phyloP scores from a whole-genome alignment of 2,888 invertebrate species.

The Acleris literana region DNA sequence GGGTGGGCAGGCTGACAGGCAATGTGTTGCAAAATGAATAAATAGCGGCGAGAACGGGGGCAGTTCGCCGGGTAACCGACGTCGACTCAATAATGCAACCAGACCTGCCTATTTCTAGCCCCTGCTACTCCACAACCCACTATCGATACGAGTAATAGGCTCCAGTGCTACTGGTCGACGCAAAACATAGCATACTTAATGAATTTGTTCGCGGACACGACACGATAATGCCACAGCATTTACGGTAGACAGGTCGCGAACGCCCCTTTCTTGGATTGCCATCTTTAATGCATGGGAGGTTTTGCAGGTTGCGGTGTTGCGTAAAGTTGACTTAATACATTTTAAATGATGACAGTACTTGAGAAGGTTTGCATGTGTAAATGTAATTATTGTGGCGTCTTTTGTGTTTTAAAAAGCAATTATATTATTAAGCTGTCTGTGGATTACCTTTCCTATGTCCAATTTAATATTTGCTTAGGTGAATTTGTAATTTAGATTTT shows the following conservation, averaged over 20 bases:
- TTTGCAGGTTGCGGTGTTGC: not conserved
- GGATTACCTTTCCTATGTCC: no score
- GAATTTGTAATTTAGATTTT: no score
- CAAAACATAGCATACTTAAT: slow-evolving; percentile 70
- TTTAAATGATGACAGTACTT: no score
- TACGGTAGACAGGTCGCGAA: slow-evolving; percentile 74
- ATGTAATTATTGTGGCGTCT: no score
- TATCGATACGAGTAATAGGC: slow-evolving; percentile 41
- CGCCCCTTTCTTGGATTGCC: slow-evolving; percentile 55
- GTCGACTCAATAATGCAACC: slow-evolving; percentile 73
- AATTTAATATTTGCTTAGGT: no score
- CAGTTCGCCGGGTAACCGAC: slow-evolving; percentile 76
- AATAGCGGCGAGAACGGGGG: slow-evolving; percentile 80
- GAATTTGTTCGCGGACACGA: slow-evolving; percentile 70
- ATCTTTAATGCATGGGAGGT: slow-evolving; percentile 43
- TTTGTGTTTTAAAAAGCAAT: no score
- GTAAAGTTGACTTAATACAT: not conserved
- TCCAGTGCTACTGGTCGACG: slow-evolving; percentile 57
- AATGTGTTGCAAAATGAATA: slow-evolving; percentile 83
- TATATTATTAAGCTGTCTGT: no score
- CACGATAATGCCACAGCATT: slow-evolving; percentile 78
- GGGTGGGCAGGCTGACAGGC: slow-evolving; percentile 76
- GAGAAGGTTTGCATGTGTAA: no score
- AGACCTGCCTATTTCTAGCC: slow-evolving; percentile 46
- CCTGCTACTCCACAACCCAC: slow-evolving; percentile 41